Conservation (phyloP, 1,140 invertebrate genomes). For the Brachionus asplanchnoidis region DNA sequence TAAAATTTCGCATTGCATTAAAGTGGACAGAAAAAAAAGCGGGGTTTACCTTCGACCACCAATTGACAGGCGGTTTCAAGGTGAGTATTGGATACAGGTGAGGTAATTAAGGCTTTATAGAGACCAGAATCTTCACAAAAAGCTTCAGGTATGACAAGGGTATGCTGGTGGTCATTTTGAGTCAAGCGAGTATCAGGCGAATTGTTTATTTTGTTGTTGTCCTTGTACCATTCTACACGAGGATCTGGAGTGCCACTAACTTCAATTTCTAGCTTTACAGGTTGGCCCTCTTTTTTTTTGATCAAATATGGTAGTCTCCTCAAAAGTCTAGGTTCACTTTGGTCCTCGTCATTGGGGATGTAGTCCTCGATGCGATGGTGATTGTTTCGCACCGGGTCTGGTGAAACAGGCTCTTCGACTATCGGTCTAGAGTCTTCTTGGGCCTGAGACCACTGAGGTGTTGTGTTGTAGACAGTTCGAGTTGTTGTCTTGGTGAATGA, state of each 20-base stretch:
- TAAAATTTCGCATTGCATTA: too few species aligned
- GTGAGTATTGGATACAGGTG: conserved; percentile 12
- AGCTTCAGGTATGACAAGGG: conserved; percentile 81
- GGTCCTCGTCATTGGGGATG: background rate
- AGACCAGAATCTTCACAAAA: conserved; percentile 87
- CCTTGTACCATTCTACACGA: conserved; percentile 7
- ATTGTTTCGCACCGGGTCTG: background rate
- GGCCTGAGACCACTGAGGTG: background rate
- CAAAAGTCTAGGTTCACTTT: background rate
- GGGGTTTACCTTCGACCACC: conserved; percentile 15
- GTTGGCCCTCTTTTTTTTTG: conserved; percentile 31
- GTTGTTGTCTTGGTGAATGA: background rate
- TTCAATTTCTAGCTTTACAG: conserved; percentile 4
- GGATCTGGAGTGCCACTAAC: background rate
- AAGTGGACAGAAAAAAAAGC: background rate
- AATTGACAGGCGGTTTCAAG: conserved; percentile 25
- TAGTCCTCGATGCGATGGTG: background rate
- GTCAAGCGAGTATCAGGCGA: conserved; percentile 1
- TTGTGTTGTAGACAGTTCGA: background rate
- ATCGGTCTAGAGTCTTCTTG: background rate
- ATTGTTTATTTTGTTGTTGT: background rate
- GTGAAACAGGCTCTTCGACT: background rate
- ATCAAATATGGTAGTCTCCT: background rate
- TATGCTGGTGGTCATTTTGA: conserved; percentile 60
- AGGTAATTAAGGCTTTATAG: conserved; percentile 59